Base-by-base conservation (phyloP, 2,113 vertebrate genomes). In the Sander vitreus region DNA sequence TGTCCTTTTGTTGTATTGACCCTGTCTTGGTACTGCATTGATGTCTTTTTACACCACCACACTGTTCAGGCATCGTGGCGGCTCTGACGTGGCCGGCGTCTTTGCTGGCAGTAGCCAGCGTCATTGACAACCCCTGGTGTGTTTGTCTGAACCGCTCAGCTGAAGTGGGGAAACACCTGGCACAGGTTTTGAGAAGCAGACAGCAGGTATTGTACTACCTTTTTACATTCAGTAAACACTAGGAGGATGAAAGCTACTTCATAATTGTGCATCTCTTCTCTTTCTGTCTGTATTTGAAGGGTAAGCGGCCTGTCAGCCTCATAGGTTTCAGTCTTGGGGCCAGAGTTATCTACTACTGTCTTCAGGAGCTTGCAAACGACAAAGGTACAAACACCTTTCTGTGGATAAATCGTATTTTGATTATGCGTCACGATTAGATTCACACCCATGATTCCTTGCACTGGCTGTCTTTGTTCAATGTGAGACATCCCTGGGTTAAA, bases 61-160 rank as follows among this genome's bases (percentile, higher is more conserved):
- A 3, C 77, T 63, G 55, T 50, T 14, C 92, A 99, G 98, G 98
- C 33, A 96, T 99, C 0, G 94, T 98, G 87, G 96, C 97, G 0
- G 98, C 98, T 25, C 93, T 99, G 89, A 96, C 96, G 1, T 99
- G 96, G 98, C 98, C 98, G 0, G 93, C 98, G 0, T 99, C 97
- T 0, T 91, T 99, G 71, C 93, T 99, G 85, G 93, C 96, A 0
- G 96, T 94, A 0, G 97, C 98, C 88, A 97, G 93, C 5, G 95
- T 99, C 89, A 99, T 99, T 3, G 98, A 99, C 94, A 96, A 99
- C 92, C 98, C 98, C 6, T 99, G 98, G 98, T 97, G 96, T 0
- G 98, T 99, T 59, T 99, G 98, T 83, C 96, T 99, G 64, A 97
- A 96, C 27, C 96, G 98, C 5, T 98, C 98, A 0, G 97, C 97